Evolutionary conservation across 2,888 invertebrate species (phyloP), one percentile per base, ranked within the genome.

Genomic region (Eudasyphora cyanicolor): DNA sequence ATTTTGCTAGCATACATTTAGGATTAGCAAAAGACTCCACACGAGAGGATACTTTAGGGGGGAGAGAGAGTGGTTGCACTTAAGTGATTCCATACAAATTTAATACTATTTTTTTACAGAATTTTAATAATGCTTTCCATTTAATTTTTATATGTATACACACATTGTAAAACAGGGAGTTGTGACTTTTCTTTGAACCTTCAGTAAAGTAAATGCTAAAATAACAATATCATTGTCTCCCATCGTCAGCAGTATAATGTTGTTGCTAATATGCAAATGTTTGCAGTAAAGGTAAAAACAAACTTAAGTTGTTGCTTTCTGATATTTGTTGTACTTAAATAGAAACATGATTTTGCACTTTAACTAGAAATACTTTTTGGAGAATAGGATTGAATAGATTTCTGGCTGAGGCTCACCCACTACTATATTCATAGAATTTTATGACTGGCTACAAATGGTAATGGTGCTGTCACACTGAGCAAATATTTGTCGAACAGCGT

Each of bases 301-400:
- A 57, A 64, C 29, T 67, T 4, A 42, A 67, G 35, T n/a, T n/a
- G n/a, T n/a, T n/a, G n/a, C n/a, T n/a, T n/a, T n/a, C n/a, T n/a
- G n/a, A 21, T 67, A 67, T 24, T 67, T 64, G 21, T 14, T 67
- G 19, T 35, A 14, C 67, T 42, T 1, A 38, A 24, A 5, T 4
- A 67, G 38, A 35, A 35, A 67, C 67, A 67, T 67, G 67, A 67
- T 67, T 67, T 67, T 67, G 67, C 67, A 67, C 67, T 67, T 67
- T 67, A 24, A 21, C 35, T 38, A 19, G 19, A 5, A n/a, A 38
- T 10, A 38, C 38, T 12, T 12, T 32, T 14, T 12, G 38, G 2
- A 38, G 10, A 38, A 38, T 5, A 14, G 38, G n/a, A n/a, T n/a
- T n/a, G n/a, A n/a, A n/a, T n/a, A n/a, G n/a, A n/a, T n/a, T n/a